phyloP scores from a whole-genome alignment of 2,797 vertebrate genomes.

The Botia kubotai region DNA sequence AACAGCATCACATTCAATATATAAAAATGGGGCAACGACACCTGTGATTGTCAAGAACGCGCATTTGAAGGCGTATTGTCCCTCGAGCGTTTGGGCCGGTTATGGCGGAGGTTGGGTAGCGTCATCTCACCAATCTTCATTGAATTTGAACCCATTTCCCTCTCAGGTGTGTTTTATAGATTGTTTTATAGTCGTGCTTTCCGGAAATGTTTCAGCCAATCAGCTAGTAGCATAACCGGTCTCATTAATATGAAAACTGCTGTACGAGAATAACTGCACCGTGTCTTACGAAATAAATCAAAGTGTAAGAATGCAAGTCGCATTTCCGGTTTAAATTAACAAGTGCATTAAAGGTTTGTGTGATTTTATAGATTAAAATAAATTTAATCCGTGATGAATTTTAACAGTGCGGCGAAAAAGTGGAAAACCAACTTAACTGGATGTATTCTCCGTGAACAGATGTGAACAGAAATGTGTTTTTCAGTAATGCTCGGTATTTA shows the following conservation, averaged over 20 bases:
- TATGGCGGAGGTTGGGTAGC: neutral
- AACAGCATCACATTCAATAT: slow-evolving; percentile 18
- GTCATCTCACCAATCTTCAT: neutral
- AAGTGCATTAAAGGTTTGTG: neutral
- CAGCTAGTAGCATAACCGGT: slow-evolving; percentile 4
- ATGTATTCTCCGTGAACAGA: neutral
- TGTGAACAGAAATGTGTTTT: neutral
- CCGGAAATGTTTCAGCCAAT: neutral
- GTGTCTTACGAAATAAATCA: slow-evolving; percentile 21
- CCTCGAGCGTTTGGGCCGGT: neutral
- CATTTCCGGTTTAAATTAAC: slow-evolving; percentile 23
- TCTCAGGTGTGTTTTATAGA: slow-evolving; percentile 2
- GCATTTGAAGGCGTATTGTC: neutral
- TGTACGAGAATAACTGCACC: slow-evolving; percentile 1
- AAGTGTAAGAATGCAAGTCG: neutral
- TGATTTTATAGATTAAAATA: neutral
- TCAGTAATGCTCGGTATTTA: too few species aligned
- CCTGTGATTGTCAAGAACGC: neutral
- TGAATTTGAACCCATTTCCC: neutral
- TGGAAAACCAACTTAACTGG: neutral
- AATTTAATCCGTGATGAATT: neutral
- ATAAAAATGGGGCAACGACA: neutral
- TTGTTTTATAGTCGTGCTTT: neutral
- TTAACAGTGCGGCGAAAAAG: neutral
- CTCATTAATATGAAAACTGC: slow-evolving; percentile 16